Base-by-base conservation (phyloP, 2,797 vertebrate genomes). In the Ambastaia sidthimunki region DNA sequence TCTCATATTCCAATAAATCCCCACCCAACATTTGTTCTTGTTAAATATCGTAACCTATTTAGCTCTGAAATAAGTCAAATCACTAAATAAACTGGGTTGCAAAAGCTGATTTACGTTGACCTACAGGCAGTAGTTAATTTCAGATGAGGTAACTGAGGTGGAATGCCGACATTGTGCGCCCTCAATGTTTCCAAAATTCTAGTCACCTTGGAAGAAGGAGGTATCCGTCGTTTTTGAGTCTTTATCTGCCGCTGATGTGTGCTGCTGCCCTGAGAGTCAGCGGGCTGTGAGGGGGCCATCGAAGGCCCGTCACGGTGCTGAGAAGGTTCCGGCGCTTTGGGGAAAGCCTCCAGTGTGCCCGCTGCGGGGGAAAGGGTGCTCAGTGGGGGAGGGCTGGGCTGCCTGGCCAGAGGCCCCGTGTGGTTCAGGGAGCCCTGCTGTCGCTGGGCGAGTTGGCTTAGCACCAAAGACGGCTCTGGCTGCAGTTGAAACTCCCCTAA, bases 381-480 rank as follows among this genome's bases (percentile, higher is more conserved):
- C 47, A 83, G 55, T 3, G 52, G 16, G 1, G 85, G 80, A 73
- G 86, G 93, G 80, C 92, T 94, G 55, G 90, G 80, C 65, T 93
- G 93, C 71, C 90, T 90, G 1, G 88, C 91, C 85, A 93, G 82
- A 71, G 93, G 91, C 84, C 84, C 81, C 1, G 76, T 47, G 73
- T 82, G 82, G 69, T 73, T 83, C 69, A 86, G 63, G 76, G 94
- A 92, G 10, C 88, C 91, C 0, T 94, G 90, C 85, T 97, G 96
- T 85, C 95, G 91, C 85, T 98, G 97, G 57, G 94, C 95, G 85
- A 98, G 87, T 79, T 98, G 97, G 92, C 97, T 98, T 89, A 98
- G 91, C 88, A 98, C 95, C 54, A 97, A 95, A 37, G 97, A 98
- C n/a, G 97, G 97, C 84, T 99, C 96, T 60, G 97, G 96, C 86